These are phyloP conservation scores for Zootermopsis nevadensis DNA, from an alignment of 2,888 invertebrate species.

Conservation along the genomic window DNA sequence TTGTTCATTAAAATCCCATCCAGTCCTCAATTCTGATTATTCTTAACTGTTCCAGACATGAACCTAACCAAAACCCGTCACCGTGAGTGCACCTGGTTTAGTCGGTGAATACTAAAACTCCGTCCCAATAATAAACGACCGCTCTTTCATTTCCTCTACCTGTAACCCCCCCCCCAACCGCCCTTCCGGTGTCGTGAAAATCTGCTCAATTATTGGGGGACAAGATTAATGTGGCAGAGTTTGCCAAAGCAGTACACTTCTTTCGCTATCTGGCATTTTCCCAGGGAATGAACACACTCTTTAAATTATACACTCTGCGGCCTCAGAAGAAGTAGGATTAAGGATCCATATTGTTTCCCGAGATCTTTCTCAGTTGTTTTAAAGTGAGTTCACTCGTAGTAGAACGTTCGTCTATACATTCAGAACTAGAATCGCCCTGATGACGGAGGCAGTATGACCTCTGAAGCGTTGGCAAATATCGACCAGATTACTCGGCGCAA, in stretches of 20 bases:
- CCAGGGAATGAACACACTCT: slow-evolving; percentile 3
- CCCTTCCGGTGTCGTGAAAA: not conserved
- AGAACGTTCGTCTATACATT: too few relatives aligned
- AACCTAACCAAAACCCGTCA: not conserved
- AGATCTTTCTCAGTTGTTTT: not conserved
- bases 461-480: too few relatives aligned
- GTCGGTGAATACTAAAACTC: not conserved
- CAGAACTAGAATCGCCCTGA: too few relatives aligned
- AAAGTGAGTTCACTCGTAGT: too few relatives aligned
- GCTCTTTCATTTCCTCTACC: not conserved
- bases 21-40: not conserved
- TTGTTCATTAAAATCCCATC: not conserved
- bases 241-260: slow-evolving; percentile 6
- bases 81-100: not conserved
- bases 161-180: not conserved
- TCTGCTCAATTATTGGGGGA: slow-evolving; percentile 32
- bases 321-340: not conserved
- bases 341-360: not conserved
- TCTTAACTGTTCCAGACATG: not conserved
- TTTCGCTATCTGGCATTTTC: not conserved
- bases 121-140: not conserved
- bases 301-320: not conserved
- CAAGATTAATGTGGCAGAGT: not conserved
- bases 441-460: too few relatives aligned
- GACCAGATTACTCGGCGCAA: too few relatives aligned